These are phyloP conservation scores for Himalopsyche tibetana DNA, from an alignment of 2,888 invertebrate genomes.

Conservation along the genomic window DNA sequence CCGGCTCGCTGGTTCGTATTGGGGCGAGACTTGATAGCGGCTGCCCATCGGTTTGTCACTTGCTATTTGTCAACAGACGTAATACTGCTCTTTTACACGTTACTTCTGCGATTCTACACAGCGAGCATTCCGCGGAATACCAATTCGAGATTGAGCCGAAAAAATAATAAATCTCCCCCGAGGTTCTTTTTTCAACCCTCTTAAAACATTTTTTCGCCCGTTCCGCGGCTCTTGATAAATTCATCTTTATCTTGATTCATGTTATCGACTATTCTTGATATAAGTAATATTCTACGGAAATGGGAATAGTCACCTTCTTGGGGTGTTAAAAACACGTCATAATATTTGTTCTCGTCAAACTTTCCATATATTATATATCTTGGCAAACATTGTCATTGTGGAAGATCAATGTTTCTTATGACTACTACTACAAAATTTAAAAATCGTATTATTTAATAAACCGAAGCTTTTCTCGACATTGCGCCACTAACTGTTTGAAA, in stretches of 20 bases:
- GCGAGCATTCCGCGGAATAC: constrained; percentile 35
- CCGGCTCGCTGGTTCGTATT: constrained; percentile 54
- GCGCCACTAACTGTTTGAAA: no score
- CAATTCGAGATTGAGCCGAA: constrained; percentile 26
- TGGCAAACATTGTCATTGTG: no score
- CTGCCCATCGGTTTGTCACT: constrained; percentile 62
- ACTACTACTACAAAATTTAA: no score
- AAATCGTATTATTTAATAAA: no score
- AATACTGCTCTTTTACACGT: constrained; percentile 43
- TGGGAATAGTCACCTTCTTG: background rate
- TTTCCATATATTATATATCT: no score
- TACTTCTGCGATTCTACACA: constrained; percentile 38
- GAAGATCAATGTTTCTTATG: no score
- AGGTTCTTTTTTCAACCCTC: background rate
- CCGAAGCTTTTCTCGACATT: no score
- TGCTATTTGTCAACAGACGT: constrained; percentile 59
- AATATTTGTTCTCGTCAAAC: no score
- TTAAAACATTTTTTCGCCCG: constrained; percentile 1
- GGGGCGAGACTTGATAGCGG: constrained; percentile 59
- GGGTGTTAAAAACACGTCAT: no score
- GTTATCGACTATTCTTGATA: constrained; percentile 18
- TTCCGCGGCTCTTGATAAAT: constrained; percentile 26
- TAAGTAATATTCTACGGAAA: background rate
- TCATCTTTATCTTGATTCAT: constrained; percentile 42
- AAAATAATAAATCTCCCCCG: constrained; percentile 27